Conservation (phyloP, 2,888 invertebrate species). For the Phengaris arion region DNA sequence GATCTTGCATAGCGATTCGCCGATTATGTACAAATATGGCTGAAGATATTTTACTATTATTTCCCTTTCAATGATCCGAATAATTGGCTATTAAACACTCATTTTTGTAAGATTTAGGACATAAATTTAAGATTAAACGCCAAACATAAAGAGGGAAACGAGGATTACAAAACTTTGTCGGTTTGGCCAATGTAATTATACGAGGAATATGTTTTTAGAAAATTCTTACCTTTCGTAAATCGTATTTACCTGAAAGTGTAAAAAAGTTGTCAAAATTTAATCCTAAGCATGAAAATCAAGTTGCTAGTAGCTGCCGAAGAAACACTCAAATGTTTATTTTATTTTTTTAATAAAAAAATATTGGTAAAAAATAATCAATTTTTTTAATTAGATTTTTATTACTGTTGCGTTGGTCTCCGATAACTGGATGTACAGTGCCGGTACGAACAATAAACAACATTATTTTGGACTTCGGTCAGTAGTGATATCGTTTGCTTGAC, state of each 20-base stretch:
- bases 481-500: neutral
- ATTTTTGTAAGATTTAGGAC: slow-evolving; percentile 4
- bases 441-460: neutral
- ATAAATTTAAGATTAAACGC: neutral
- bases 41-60: neutral
- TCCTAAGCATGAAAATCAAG: too few species aligned
- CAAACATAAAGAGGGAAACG: neutral
- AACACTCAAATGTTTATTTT: neutral
- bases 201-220: neutral
- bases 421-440: neutral
- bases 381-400: neutral
- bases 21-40: slow-evolving; percentile 14
- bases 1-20: slow-evolving; percentile 22
- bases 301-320: too few species aligned
- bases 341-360: neutral
- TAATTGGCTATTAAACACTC: slow-evolving; percentile 1
- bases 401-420: neutral
- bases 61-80: neutral
- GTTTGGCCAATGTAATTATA: neutral
- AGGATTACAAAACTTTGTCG: neutral
- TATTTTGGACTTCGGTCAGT: slow-evolving; percentile 11
- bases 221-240: neutral
- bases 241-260: too few species aligned
- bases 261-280: too few species aligned
- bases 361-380: neutral